Conservation (phyloP, 2,888 invertebrate genomes). For the Tortrix viridana region DNA sequence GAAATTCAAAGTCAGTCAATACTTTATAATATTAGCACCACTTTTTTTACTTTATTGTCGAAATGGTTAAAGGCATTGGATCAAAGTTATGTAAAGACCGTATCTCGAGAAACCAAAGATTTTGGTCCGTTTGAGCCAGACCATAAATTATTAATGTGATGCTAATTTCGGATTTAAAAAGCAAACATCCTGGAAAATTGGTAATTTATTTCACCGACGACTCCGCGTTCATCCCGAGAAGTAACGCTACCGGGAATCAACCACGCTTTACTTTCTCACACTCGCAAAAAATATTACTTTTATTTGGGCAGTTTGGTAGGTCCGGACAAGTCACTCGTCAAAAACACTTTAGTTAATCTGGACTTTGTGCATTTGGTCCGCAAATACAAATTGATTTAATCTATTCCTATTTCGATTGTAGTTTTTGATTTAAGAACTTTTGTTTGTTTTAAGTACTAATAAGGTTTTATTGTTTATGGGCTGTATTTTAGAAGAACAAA, state of each 20-base stretch:
- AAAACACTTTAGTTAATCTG: neutral
- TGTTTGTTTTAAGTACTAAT: too few species aligned
- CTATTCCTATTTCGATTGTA: too few species aligned
- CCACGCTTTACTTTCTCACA: conserved; percentile 50
- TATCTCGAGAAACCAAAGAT: conserved; percentile 2
- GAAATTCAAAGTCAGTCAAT: too few species aligned
- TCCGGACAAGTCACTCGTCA: neutral
- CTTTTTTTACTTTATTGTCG: too few species aligned
- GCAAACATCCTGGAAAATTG: conserved; percentile 47
- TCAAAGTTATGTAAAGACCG: neutral
- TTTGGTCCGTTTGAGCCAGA: conserved; percentile 6
- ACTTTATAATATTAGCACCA: too few species aligned
- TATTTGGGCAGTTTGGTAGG: neutral
- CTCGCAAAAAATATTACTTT: conserved; percentile 43
- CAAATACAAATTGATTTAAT: too few species aligned
- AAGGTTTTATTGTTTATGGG: neutral
- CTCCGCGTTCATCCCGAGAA: conserved; percentile 43
- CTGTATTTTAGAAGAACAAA: neutral
- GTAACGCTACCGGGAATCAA: conserved; percentile 59
- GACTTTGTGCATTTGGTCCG: neutral
- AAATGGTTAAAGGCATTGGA: too few species aligned
- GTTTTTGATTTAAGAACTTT: too few species aligned
- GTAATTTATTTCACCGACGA: conserved; percentile 49
- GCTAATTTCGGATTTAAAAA: conserved; percentile 42
- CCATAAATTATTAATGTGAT: conserved; percentile 33